Conservation (phyloP, 2,888 invertebrate genomes). For the Digitonthophagus gazella region DNA sequence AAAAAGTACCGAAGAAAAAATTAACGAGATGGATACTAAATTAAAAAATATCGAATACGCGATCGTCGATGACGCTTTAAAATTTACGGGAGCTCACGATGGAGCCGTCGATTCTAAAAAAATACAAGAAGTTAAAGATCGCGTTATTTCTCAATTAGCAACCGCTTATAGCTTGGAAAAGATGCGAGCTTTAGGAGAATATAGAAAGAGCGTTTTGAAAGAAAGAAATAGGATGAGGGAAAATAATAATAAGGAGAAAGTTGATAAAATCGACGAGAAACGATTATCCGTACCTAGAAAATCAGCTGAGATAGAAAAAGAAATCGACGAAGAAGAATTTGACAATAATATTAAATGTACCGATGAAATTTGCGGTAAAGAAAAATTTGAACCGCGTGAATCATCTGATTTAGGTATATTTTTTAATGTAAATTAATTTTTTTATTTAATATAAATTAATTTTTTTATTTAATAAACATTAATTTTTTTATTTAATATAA, state of each 20-base stretch:
- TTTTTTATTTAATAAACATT: no score
- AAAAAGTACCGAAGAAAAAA: conserved; percentile 49
- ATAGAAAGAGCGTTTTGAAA: conserved; percentile 64
- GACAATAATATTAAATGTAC: conserved; percentile 49
- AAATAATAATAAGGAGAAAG: conserved; percentile 33
- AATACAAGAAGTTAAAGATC: conserved; percentile 72
- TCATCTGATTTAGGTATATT: no score
- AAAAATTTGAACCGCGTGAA: conserved; percentile 46
- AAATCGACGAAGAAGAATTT: conserved; percentile 32
- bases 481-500: no score
- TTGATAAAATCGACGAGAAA: conserved; percentile 54
- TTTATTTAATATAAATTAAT: no score
- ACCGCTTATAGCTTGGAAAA: conserved; percentile 83
- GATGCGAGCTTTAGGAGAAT: conserved; percentile 75
- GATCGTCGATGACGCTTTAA: conserved; percentile 76
- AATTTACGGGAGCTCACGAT: conserved; percentile 68
- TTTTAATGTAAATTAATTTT: no score
- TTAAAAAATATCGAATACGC: conserved; percentile 73
- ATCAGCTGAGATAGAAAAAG: conserved; percentile 51
- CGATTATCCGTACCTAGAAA: conserved; percentile 64
- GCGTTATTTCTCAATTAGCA: conserved; percentile 69
- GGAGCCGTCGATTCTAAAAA: conserved; percentile 60
- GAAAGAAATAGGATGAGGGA: conserved; percentile 53
- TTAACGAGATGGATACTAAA: conserved; percentile 71
- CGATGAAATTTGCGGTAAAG: conserved; percentile 45